Evolutionary conservation across 2,888 invertebrate genomes (phyloP).

Genomic region (Lamellibrachia columna): DNA sequence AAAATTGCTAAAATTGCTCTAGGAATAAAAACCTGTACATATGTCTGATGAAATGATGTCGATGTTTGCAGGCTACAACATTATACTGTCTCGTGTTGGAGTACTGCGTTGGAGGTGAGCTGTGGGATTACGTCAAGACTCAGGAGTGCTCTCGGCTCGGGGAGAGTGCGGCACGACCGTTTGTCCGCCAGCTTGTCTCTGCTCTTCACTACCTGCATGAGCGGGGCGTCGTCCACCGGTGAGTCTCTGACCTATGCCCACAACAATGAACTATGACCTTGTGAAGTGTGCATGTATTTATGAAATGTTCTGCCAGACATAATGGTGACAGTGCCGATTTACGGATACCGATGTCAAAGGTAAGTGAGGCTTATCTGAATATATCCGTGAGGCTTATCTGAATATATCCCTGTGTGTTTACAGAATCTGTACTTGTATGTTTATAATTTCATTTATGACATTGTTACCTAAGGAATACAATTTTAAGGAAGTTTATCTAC

Average conservation of each 20-base stretch:
- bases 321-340: neutral
- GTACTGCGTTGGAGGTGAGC: constrained; percentile 77
- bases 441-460: neutral
- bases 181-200: constrained; percentile 75
- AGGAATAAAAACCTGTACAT: neutral
- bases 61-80: constrained; percentile 72
- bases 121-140: constrained; percentile 74
- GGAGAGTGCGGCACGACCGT: constrained; percentile 71
- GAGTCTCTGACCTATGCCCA: constrained; percentile 41
- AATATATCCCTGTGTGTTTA: neutral
- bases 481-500: too few species aligned
- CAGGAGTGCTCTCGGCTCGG: constrained; percentile 71
- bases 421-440: neutral
- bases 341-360: neutral
- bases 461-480: neutral
- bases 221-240: constrained; percentile 77
- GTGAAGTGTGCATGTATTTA: neutral
- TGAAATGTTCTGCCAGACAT: neutral
- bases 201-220: constrained; percentile 77
- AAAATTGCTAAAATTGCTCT: too few species aligned
- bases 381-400: too few species aligned
- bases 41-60: neutral
- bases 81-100: constrained; percentile 80
- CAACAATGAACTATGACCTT: neutral
- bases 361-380: neutral